Evolutionary conservation across 2,888 invertebrate genomes (phyloP).

Genomic region (Steinernema hermaphroditum): DNA sequence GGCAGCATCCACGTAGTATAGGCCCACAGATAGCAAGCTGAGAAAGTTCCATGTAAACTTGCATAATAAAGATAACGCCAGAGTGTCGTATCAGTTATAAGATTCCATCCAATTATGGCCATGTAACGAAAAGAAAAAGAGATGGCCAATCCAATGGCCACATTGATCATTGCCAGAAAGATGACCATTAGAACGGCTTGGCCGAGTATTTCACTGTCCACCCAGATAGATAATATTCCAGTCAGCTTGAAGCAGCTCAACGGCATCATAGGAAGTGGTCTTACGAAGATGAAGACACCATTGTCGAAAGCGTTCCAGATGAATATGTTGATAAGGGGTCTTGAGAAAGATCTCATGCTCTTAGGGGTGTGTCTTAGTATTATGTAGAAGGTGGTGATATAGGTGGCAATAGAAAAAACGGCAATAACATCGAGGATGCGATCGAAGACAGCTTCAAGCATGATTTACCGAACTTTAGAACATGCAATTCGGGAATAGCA

Average conservation of each 20-base stretch:
- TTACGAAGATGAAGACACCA: not conserved
- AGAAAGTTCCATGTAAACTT: not conserved
- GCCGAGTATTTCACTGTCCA: not conserved
- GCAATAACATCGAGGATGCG: not conserved
- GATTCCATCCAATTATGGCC: not conserved
- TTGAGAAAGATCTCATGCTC: not conserved
- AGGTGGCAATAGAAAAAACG: not conserved
- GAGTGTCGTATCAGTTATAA: not conserved
- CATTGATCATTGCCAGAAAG: not conserved
- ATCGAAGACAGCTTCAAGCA: not conserved
- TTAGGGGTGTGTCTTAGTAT: not conserved
- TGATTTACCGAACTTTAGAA: not conserved
- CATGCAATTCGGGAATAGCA: too few relatives aligned
- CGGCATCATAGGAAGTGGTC: slow-evolving; percentile 6
- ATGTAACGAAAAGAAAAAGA: not conserved
- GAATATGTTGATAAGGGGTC: not conserved
- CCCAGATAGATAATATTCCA: not conserved
- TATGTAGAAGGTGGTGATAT: not conserved
- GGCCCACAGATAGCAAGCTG: not conserved
- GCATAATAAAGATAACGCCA: not conserved
- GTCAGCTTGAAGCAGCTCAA: not conserved
- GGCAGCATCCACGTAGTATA: not conserved
- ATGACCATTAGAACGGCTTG: not conserved
- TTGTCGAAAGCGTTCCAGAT: not conserved
- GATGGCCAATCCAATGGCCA: not conserved